Evolutionary conservation across 2,888 invertebrate genomes (phyloP).

Genomic region (Zeuzera pyrina): DNA sequence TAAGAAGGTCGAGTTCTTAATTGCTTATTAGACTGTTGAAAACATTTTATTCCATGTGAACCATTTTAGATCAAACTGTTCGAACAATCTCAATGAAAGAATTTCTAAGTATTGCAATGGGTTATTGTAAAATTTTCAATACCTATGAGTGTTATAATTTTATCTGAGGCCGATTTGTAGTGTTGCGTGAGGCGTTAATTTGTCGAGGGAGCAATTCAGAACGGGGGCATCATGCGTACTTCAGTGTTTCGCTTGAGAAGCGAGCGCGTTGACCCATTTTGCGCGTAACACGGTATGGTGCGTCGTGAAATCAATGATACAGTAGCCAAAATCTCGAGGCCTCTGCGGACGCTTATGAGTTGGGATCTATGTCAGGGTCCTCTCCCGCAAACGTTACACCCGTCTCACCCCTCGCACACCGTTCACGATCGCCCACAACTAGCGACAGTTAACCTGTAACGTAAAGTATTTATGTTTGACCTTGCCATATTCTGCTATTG

Average conservation of each 20-base stretch:
- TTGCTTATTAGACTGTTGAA: no score
- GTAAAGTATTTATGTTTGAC: constrained; percentile 49
- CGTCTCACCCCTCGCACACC: constrained; percentile 32
- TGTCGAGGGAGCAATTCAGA: constrained; percentile 56
- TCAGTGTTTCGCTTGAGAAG: constrained; percentile 36
- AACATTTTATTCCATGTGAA: no score
- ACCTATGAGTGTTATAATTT: constrained; percentile 12
- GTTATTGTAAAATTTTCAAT: no score
- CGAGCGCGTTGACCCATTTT: constrained; percentile 63
- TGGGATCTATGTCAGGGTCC: constrained; percentile 70
- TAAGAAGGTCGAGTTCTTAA: no score
- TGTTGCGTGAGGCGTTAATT: constrained; percentile 48
- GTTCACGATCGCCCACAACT: constrained; percentile 34
- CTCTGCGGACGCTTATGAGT: constrained; percentile 60
- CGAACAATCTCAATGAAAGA: no score
- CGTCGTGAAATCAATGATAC: constrained; percentile 63
- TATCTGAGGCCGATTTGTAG: constrained; percentile 35
- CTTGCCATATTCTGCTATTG: no score
- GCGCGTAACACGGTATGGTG: constrained; percentile 50
- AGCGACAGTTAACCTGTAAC: constrained; percentile 56
- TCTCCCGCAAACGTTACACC: constrained; percentile 52
- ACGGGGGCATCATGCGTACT: constrained; percentile 56
- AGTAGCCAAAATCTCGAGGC: constrained; percentile 63
- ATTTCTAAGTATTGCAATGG: no score
- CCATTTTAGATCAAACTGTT: no score